Evolutionary conservation across 2,797 vertebrate genomes (phyloP).

Genomic region (Cyprinodon diabolis): DNA sequence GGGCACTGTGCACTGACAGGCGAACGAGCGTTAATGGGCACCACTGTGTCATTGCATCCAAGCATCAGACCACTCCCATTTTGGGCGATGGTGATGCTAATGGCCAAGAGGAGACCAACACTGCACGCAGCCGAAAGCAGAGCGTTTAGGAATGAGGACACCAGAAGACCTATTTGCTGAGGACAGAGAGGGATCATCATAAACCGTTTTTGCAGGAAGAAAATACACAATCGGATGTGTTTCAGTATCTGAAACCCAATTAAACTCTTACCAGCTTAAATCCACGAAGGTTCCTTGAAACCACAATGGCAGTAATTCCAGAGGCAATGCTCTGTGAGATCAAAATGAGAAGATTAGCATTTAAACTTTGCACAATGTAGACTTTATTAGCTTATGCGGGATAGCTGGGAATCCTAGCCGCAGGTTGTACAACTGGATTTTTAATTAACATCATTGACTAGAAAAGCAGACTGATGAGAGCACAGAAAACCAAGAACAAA

Average conservation of each 20-base stretch:
- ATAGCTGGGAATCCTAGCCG: constrained; percentile 3
- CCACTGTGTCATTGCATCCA: constrained; percentile 85
- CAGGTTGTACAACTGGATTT: constrained; percentile 12
- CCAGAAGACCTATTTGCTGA: constrained; percentile 88
- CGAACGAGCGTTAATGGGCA: constrained; percentile 80
- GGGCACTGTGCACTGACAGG: constrained; percentile 83
- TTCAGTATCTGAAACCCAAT: constrained; percentile 4
- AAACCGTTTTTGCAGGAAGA: neutral
- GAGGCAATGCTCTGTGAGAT: constrained; percentile 85
- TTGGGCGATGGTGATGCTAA: constrained; percentile 83
- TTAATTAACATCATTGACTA: neutral
- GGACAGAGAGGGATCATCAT: constrained; percentile 22
- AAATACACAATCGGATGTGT: constrained; percentile 1
- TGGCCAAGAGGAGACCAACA: constrained; percentile 84
- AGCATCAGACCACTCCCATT: constrained; percentile 81
- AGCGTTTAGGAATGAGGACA: constrained; percentile 81
- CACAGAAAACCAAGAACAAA: neutral
- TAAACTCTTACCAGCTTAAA: constrained; percentile 81
- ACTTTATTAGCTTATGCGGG: constrained; percentile 21
- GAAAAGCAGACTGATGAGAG: neutral
- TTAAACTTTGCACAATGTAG: constrained; percentile 3
- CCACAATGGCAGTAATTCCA: constrained; percentile 90
- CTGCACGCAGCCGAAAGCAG: constrained; percentile 87
- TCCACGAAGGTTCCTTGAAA: constrained; percentile 84
- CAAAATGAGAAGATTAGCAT: constrained; percentile 45